Evolutionary conservation across 2,113 vertebrate species (phyloP).

Genomic region (Melanerpes formicivorus): DNA sequence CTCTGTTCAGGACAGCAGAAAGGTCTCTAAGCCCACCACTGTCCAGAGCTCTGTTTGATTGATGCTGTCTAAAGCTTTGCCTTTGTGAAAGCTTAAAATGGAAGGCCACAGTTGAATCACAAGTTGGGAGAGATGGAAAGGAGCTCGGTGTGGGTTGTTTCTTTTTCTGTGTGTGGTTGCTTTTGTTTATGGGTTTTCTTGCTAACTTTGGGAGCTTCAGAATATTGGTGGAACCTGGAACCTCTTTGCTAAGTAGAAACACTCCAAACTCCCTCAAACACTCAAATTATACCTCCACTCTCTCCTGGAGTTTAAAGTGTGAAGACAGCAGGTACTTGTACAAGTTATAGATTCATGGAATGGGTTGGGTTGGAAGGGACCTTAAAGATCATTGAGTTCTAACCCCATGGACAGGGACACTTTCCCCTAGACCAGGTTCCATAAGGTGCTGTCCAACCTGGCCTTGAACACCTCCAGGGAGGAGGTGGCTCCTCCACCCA

Average conservation of each 20-base stretch:
- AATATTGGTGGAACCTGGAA: background rate
- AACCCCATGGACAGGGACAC: too few relatives aligned
- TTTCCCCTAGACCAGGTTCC: too few relatives aligned
- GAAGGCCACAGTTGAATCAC: background rate
- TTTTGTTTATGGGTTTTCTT: background rate
- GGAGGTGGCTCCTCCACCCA: background rate
- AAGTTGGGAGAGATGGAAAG: background rate
- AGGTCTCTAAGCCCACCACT: background rate
- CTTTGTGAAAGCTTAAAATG: background rate
- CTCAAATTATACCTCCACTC: accelerated
- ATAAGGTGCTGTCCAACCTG: too few relatives aligned
- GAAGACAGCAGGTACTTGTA: background rate
- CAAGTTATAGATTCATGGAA: too few relatives aligned
- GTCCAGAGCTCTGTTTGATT: background rate
- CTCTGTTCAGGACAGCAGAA: background rate
- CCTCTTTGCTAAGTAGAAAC: background rate
- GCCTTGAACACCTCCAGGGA: too few relatives aligned
- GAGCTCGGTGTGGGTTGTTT: background rate
- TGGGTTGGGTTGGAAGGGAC: too few relatives aligned
- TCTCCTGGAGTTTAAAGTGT: background rate
- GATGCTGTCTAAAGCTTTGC: background rate
- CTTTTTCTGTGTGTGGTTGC: background rate
- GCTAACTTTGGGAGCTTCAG: background rate
- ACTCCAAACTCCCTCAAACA: background rate
- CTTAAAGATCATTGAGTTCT: too few relatives aligned